phyloP scores from a whole-genome alignment of 2,113 vertebrate species.

The Gobio gobio region DNA sequence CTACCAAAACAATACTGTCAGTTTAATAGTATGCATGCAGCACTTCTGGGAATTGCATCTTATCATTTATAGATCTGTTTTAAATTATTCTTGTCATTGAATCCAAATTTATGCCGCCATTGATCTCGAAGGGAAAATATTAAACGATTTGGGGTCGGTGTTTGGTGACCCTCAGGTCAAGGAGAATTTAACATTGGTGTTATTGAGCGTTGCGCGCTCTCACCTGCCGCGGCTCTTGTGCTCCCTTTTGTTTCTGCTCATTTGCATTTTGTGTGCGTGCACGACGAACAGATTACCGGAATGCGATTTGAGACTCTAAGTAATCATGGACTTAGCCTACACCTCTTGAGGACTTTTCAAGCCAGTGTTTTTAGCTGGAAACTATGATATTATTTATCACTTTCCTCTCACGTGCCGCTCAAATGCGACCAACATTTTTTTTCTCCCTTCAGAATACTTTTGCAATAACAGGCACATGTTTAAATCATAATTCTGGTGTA shows the following conservation, averaged over 20 bases:
- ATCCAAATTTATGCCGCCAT: slow-evolving; percentile 96
- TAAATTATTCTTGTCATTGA: slow-evolving; percentile 99
- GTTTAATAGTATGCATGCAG: slow-evolving; percentile 69
- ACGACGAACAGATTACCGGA: slow-evolving; percentile 39
- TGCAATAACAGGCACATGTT: neutral
- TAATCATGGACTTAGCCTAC: slow-evolving; percentile 32
- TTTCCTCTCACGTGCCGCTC: neutral
- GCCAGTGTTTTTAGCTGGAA: slow-evolving; percentile 40
- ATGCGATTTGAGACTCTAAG: slow-evolving; percentile 41
- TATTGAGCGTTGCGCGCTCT: slow-evolving; percentile 77
- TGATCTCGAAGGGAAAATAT: slow-evolving; percentile 99
- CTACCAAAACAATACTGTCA: slow-evolving; percentile 64
- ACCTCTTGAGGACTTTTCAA: slow-evolving; percentile 26
- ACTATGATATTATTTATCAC: slow-evolving; percentile 30
- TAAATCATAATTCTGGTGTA: neutral
- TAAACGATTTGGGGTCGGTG: slow-evolving; percentile 97
- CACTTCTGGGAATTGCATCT: slow-evolving; percentile 71
- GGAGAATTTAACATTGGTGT: slow-evolving; percentile 96
- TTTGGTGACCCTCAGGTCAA: slow-evolving; percentile 94
- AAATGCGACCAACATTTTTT: neutral
- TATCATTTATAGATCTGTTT: slow-evolving; percentile 94
- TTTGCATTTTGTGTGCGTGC: slow-evolving; percentile 53
- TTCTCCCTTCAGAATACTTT: neutral
- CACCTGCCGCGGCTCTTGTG: slow-evolving; percentile 66
- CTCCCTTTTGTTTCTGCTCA: slow-evolving; percentile 64